A percentile compares a stretch with the other conserved stretches of the same genome.
These are phyloP conservation scores for Xiphophorus birchmanni DNA, from an alignment of 2,797 vertebrate genomes.

Conservation along the genomic window DNA sequence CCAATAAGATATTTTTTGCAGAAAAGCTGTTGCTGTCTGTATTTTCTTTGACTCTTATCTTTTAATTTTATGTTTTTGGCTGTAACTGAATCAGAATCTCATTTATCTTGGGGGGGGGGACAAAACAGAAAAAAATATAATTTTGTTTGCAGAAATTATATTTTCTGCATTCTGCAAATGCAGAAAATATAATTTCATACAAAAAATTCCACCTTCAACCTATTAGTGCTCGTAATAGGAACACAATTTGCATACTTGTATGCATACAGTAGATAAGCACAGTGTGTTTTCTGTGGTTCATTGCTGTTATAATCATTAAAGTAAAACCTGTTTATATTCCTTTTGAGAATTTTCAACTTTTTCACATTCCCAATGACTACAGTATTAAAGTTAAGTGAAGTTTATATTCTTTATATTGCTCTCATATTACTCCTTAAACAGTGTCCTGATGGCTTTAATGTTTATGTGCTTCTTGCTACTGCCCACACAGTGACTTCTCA, in stretches of 20 bases:
- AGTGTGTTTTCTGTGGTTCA: not conserved
- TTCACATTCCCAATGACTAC: not conserved
- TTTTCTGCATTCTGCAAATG: no score
- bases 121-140: not conserved
- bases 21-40: not conserved
- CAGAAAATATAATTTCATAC: not conserved
- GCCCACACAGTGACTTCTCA: conserved; percentile 32
- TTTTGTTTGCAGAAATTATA: no score
- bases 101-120: not conserved
- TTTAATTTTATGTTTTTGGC: not conserved
- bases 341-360: not conserved
- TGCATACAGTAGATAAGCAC: not conserved
- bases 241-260: not conserved
- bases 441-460: not conserved
- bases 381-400: not conserved
- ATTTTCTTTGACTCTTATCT: not conserved
- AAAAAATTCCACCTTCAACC: not conserved
- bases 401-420: not conserved
- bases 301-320: not conserved
- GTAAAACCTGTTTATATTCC: not conserved
- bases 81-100: not conserved
- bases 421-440: not conserved
- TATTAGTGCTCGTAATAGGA: not conserved
- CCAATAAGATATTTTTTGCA: not conserved
- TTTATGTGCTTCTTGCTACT: conserved; percentile 23